phyloP scores from a whole-genome alignment of 2,888 invertebrate species.

The Ypsolopha sequella region DNA sequence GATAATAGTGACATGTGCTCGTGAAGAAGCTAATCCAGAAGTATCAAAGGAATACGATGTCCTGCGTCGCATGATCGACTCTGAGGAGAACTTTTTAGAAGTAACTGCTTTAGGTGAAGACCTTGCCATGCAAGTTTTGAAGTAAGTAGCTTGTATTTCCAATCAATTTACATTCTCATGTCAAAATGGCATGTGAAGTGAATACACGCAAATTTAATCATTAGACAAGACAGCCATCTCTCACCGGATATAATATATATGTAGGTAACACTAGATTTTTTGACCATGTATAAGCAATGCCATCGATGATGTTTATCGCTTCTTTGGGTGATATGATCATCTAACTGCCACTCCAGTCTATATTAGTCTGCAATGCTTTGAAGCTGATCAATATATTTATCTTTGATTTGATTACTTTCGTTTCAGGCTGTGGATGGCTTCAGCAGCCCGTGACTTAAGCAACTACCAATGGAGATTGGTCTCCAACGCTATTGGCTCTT shows the following conservation, averaged over 20 bases:
- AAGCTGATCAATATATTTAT: slow-evolving; percentile 15
- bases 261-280: too few species aligned
- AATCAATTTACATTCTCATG: too few species aligned
- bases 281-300: too few species aligned
- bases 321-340: too few species aligned
- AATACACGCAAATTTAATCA: too few species aligned
- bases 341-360: too few species aligned
- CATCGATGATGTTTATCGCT: too few species aligned
- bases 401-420: not conserved
- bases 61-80: slow-evolving; percentile 88
- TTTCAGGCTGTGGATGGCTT: slow-evolving; percentile 91
- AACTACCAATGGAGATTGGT: slow-evolving; percentile 96
- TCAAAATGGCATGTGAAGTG: too few species aligned
- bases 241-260: too few species aligned
- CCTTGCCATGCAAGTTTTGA: slow-evolving; percentile 92
- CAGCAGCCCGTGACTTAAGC: slow-evolving; percentile 87
- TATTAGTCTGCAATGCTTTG: not conserved
- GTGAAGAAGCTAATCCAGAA: slow-evolving; percentile 87
- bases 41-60: slow-evolving; percentile 91
- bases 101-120: slow-evolving; percentile 93
- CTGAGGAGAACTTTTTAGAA: slow-evolving; percentile 89
- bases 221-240: too few species aligned
- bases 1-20: slow-evolving; percentile 93
- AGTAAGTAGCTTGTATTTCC: too few species aligned
- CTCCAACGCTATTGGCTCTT: slow-evolving; percentile 91